phyloP scores from a whole-genome alignment of 2,797 vertebrate species.

The Ceyx erithaca region DNA sequence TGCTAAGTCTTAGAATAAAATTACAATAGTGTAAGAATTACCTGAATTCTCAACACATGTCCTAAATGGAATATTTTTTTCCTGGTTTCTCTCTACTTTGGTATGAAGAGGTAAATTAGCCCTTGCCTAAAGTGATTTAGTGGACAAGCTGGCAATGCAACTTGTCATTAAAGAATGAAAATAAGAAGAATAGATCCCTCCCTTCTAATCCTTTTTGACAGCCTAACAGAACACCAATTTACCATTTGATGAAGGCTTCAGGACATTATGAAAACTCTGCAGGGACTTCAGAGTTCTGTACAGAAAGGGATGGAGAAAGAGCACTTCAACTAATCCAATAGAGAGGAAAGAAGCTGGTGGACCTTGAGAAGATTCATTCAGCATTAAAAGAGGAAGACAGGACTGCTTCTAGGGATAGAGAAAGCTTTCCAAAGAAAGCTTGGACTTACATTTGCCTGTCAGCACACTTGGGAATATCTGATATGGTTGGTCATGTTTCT shows the following conservation, averaged over 20 bases:
- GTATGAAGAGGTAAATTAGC: constrained; percentile 50
- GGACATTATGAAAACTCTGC: constrained; percentile 53
- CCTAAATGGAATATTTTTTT: background rate
- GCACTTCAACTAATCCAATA: background rate
- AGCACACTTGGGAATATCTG: background rate
- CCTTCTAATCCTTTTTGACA: constrained; percentile 61
- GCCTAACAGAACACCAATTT: constrained; percentile 66
- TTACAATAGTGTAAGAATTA: background rate
- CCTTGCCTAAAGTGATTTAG: constrained; percentile 63
- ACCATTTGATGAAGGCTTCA: constrained; percentile 62
- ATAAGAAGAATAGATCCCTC: constrained; percentile 49
- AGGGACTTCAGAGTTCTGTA: constrained; percentile 38
- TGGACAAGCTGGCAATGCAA: constrained; percentile 50
- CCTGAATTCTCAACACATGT: background rate
- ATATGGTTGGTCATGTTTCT: background rate
- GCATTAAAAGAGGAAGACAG: background rate
- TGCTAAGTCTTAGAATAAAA: constrained; percentile 3
- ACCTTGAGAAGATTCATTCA: background rate
- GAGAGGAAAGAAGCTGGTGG: background rate
- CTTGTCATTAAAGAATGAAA: constrained; percentile 62
- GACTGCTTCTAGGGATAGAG: background rate
- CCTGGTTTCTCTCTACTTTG: constrained; percentile 16
- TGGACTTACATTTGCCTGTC: background rate
- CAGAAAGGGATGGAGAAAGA: constrained; percentile 23
- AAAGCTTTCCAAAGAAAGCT: constrained; percentile 2